phyloP scores from a whole-genome alignment of 1,140 invertebrate genomes.

The Heliconius eleuchia region DNA sequence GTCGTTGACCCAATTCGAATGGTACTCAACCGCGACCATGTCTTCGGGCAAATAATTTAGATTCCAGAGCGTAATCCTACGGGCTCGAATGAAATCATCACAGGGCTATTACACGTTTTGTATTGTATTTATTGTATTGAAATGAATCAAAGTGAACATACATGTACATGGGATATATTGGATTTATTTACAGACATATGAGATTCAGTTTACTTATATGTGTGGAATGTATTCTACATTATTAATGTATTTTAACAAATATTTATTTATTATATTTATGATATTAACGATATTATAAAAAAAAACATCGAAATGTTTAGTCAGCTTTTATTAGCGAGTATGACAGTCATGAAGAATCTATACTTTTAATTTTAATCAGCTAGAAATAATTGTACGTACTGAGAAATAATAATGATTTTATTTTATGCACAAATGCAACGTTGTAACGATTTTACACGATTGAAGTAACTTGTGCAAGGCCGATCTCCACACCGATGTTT shows the following conservation, averaged over 20 bases:
- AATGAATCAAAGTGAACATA: too few relatives aligned
- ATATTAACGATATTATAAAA: too few relatives aligned
- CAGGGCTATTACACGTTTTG: neutral
- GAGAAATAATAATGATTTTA: slow-evolving; percentile 27
- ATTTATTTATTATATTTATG: too few relatives aligned
- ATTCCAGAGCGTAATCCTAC: slow-evolving; percentile 8
- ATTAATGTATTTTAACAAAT: neutral
- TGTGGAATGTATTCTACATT: neutral
- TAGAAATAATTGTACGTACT: neutral
- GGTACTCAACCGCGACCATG: slow-evolving; percentile 62
- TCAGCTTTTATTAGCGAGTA: too few relatives aligned
- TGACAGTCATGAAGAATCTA: too few relatives aligned
- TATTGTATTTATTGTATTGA: neutral
- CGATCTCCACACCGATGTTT: slow-evolving; percentile 73
- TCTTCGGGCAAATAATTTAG: slow-evolving; percentile 50
- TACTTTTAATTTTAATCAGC: too few relatives aligned
- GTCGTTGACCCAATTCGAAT: slow-evolving; percentile 75
- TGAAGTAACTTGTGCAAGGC: slow-evolving; percentile 67
- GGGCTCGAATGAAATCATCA: neutral
- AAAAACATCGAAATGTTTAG: too few relatives aligned
- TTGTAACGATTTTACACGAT: slow-evolving; percentile 55
- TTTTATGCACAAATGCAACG: slow-evolving; percentile 58
- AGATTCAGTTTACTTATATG: neutral
- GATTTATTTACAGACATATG: too few relatives aligned
- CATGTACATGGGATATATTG: too few relatives aligned